Conservation (phyloP, 2,888 invertebrate species). For the Gasteruption jaculator region DNA sequence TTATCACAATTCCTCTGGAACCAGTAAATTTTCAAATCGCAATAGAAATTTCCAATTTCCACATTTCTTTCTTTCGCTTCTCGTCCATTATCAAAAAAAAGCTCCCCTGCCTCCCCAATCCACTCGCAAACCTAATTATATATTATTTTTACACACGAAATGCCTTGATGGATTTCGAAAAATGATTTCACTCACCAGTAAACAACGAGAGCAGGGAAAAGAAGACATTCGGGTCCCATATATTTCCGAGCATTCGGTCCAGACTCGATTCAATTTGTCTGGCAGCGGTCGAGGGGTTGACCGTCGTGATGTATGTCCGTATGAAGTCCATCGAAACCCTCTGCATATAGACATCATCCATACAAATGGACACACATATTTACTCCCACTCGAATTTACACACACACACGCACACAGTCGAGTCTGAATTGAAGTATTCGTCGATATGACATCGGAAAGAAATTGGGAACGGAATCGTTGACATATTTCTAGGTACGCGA, state of each 20-base stretch:
- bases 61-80: too few relatives aligned
- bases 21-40: too few relatives aligned
- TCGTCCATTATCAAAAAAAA: too few relatives aligned
- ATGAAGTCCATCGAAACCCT: slow-evolving; percentile 9
- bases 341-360: slow-evolving; percentile 5
- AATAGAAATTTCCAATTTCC: too few relatives aligned
- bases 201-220: slow-evolving; percentile 4
- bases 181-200: slow-evolving; percentile 9
- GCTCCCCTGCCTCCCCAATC: too few relatives aligned
- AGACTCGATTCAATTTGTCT: slow-evolving; percentile 38
- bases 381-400: too few relatives aligned
- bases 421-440: slow-evolving; percentile 36
- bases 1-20: too few relatives aligned
- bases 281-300: slow-evolving; percentile 27
- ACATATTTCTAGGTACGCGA: slow-evolving; percentile 34
- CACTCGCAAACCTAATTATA: too few relatives aligned
- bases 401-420: not conserved
- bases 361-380: too few relatives aligned
- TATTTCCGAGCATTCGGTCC: slow-evolving; percentile 20
- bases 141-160: too few relatives aligned
- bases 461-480: slow-evolving; percentile 42
- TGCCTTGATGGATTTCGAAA: slow-evolving; percentile 9
- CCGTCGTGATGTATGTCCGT: slow-evolving; percentile 14
- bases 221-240: slow-evolving; percentile 15
- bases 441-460: slow-evolving; percentile 30